phyloP scores from a whole-genome alignment of 2,113 vertebrate species.

The Antigone vipio region DNA sequence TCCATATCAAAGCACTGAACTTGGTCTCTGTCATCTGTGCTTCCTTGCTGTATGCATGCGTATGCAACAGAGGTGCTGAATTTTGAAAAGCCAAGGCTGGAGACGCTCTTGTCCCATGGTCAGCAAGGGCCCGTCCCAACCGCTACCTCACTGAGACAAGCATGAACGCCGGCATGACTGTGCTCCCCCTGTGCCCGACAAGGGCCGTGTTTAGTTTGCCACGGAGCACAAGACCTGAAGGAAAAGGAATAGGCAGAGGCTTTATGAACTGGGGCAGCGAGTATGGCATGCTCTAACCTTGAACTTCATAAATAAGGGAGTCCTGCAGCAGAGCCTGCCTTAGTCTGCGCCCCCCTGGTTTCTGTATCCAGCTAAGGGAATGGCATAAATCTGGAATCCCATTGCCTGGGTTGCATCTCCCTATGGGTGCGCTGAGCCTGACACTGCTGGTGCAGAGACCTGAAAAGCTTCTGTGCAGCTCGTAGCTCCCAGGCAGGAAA shows the following conservation, averaged over 20 bases:
- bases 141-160: fast-evolving
- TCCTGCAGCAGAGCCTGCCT: background rate
- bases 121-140: fast-evolving
- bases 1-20: fast-evolving
- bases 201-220: fast-evolving
- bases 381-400: fast-evolving
- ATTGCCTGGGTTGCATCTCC: background rate
- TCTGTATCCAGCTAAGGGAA: fast-evolving
- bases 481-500: background rate
- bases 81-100: background rate
- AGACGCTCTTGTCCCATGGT: fast-evolving
- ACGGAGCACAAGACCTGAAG: background rate
- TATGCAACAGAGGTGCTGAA: background rate
- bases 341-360: background rate
- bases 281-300: fast-evolving
- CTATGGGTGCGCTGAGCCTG: fast-evolving
- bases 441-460: background rate
- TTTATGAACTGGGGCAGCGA: fast-evolving
- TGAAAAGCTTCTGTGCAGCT: background rate
- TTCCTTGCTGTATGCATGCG: fast-evolving
- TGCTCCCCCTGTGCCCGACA: background rate
- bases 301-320: too few species aligned
- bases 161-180: fast-evolving
- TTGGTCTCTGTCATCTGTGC: background rate
- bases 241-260: background rate